Evolutionary conservation across 1,140 invertebrate genomes (phyloP).

Genomic region (Scaptomyza montana): DNA sequence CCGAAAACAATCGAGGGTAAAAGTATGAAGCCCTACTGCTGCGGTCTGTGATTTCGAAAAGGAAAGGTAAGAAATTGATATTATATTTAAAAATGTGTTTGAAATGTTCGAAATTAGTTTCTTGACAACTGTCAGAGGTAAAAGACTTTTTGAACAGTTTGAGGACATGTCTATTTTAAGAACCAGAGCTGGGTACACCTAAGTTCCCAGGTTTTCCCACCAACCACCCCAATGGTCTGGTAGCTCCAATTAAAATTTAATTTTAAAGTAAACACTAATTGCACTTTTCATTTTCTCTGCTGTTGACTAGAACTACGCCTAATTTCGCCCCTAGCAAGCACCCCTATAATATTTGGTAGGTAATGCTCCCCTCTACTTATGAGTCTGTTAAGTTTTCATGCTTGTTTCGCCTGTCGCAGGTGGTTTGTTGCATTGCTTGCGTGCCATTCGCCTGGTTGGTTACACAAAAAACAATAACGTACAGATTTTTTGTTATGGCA

Average conservation of each 20-base stretch:
- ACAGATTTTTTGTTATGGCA: conserved; percentile 58
- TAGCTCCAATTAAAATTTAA: conserved; percentile 64
- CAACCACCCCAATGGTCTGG: conserved; percentile 31
- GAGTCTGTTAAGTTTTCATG: conserved; percentile 3
- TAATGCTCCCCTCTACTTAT: conserved; percentile 10
- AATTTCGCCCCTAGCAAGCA: conserved; percentile 49
- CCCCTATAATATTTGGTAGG: conserved; percentile 11
- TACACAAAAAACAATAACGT: conserved; percentile 31
- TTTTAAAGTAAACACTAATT: conserved; percentile 70
- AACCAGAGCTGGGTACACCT: neutral
- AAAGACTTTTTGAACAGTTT: conserved; percentile 1
- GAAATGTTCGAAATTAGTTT: conserved; percentile 55
- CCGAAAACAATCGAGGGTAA: conserved; percentile 12
- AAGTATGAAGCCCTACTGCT: conserved; percentile 55
- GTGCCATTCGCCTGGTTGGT: conserved; percentile 44
- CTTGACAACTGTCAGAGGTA: conserved; percentile 62
- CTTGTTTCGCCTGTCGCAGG: conserved; percentile 57
- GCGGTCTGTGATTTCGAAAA: conserved; percentile 48
- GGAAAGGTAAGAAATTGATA: conserved; percentile 64
- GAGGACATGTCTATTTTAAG: conserved; percentile 53
- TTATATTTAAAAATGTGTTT: conserved; percentile 25
- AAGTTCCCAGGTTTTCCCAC: conserved; percentile 51
- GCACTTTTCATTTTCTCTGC: conserved; percentile 33
- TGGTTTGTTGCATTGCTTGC: conserved; percentile 64
- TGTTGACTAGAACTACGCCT: conserved; percentile 35